phyloP scores from a whole-genome alignment of 2,888 invertebrate genomes.

The Tenthredo distinguenda region DNA sequence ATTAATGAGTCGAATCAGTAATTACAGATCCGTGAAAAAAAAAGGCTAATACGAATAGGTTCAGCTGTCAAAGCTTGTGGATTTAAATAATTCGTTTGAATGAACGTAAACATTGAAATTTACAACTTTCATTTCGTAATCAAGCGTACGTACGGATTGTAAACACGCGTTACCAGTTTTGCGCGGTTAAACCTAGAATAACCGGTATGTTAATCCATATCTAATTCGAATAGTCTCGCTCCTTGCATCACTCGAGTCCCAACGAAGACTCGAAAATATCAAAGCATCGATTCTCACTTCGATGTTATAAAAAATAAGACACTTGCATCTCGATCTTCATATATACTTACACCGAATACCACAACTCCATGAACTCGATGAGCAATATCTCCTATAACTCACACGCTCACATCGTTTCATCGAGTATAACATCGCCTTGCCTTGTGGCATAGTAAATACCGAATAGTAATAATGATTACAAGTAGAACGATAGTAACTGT shows the following conservation, averaged over 20 bases:
- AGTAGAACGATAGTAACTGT: not conserved
- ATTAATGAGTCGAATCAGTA: constrained; percentile 4
- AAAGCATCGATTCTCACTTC: not conserved
- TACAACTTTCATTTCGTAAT: constrained; percentile 36
- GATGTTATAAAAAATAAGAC: not conserved
- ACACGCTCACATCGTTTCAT: not conserved
- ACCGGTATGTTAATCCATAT: constrained; percentile 34
- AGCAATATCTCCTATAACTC: not conserved
- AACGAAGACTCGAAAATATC: not conserved
- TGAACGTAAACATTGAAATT: constrained; percentile 49
- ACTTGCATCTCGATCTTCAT: not conserved
- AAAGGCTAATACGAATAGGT: not conserved
- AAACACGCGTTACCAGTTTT: constrained; percentile 28
- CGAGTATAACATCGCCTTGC: not conserved
- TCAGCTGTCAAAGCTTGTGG: not conserved
- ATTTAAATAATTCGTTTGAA: constrained; percentile 42
- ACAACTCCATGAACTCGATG: not conserved
- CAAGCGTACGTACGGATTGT: constrained; percentile 24
- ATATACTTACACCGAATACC: not conserved
- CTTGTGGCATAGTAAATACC: constrained; percentile 10
- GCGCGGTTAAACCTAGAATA: constrained; percentile 18
- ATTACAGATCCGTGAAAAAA: not conserved
- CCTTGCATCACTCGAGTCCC: not conserved
- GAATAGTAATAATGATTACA: not conserved
- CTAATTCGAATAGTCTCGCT: constrained; percentile 32